Percentiles rank a stretch among this genome's conserved stretches.
Evolutionary conservation across 2,888 invertebrate genomes (phyloP).

Genomic region (Phasia obesa): DNA sequence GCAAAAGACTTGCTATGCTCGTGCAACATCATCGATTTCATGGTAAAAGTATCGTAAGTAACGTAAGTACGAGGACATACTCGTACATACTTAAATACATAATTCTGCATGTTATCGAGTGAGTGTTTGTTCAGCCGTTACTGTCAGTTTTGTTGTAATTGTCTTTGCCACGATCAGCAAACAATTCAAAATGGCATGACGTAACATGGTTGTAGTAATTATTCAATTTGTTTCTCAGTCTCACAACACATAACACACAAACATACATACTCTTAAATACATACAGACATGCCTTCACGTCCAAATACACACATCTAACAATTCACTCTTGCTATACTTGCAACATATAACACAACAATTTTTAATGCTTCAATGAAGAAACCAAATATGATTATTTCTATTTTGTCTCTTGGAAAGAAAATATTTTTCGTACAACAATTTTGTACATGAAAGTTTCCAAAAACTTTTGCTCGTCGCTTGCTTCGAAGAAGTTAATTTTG

Average conservation of each 20-base stretch:
- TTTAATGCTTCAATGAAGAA: conserved; percentile 72
- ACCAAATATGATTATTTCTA: conserved; percentile 56
- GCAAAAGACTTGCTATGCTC: conserved; percentile 28
- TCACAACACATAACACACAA: conserved; percentile 23
- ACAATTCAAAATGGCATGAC: conserved; percentile 65
- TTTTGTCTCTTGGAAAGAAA: conserved; percentile 41
- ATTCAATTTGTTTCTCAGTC: conserved; percentile 72
- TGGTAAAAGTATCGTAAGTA: conserved; percentile 11
- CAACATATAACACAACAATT: conserved; percentile 64
- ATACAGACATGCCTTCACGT: conserved; percentile 27
- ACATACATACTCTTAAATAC: too few species aligned
- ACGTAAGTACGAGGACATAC: neutral
- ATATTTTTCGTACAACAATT: conserved; percentile 33
- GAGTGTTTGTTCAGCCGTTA: conserved; percentile 66
- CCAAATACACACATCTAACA: conserved; percentile 21
- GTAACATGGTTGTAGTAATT: conserved; percentile 71
- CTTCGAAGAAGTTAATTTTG: conserved; percentile 48
- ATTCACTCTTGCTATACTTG: conserved; percentile 30
- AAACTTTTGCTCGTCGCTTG: conserved; percentile 40
- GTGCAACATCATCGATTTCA: conserved; percentile 60
- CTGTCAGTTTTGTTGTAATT: conserved; percentile 65
- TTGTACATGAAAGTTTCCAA: conserved; percentile 47
- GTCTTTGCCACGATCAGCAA: conserved; percentile 64
- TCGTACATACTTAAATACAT: too few species aligned
- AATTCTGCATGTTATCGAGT: conserved; percentile 6